phyloP scores from a whole-genome alignment of 2,888 invertebrate species.

The Phalangium opilio region DNA sequence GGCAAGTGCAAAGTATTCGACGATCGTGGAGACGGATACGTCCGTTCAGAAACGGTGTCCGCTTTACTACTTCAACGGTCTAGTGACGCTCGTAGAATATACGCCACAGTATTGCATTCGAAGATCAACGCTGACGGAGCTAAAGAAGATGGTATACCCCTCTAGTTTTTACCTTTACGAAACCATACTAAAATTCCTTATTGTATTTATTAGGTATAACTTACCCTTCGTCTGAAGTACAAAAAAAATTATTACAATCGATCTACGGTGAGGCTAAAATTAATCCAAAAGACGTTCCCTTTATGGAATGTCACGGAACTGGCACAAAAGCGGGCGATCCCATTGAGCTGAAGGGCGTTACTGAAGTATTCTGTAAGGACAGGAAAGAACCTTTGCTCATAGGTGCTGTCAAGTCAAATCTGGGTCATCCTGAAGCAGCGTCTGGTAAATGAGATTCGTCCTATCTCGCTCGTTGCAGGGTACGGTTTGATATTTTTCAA shows the following conservation, averaged over 20 bases:
- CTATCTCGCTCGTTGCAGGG: neutral
- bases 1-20: conserved; percentile 93
- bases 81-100: conserved; percentile 56
- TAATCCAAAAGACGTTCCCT: conserved; percentile 63
- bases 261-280: conserved; percentile 68
- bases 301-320: conserved; percentile 95
- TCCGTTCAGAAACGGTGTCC: conserved; percentile 68
- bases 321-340: conserved; percentile 96
- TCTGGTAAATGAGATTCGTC: conserved; percentile 6
- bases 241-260: conserved; percentile 48
- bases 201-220: conserved; percentile 26
- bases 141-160: conserved; percentile 50
- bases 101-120: conserved; percentile 70
- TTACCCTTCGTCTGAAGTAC: conserved; percentile 42
- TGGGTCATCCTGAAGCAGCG: conserved; percentile 83
- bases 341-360: conserved; percentile 86
- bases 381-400: conserved; percentile 63
- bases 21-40: conserved; percentile 64
- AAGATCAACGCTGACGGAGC: conserved; percentile 72
- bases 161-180: neutral
- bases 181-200: neutral
- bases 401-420: conserved; percentile 93
- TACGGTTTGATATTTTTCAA: neutral
- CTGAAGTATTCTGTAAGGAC: conserved; percentile 71
- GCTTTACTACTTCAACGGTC: conserved; percentile 65